phyloP scores from a whole-genome alignment of 2,888 invertebrate genomes.

The Eulithis testata region DNA sequence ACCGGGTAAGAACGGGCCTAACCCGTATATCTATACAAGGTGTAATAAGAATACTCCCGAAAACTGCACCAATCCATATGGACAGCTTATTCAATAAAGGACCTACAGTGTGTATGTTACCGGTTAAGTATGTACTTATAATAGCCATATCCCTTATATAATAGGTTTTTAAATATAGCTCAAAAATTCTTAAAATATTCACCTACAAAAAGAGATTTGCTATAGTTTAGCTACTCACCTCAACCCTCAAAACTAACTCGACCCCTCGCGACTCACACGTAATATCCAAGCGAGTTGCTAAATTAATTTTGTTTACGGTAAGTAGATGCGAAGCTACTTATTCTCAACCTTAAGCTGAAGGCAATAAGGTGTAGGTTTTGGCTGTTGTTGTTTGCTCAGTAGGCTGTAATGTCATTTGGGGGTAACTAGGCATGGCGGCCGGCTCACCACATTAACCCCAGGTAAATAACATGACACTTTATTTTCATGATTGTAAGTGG shows the following conservation, averaged over 20 bases:
- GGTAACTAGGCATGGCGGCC: conserved; percentile 40
- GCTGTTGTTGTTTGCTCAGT: conserved; percentile 28
- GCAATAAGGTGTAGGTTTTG: conserved; percentile 20
- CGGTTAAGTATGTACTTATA: no score
- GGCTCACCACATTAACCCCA: conserved; percentile 43
- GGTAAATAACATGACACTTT: conserved; percentile 43
- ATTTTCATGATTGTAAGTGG: conserved; percentile 41
- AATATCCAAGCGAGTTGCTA: conserved; percentile 35
- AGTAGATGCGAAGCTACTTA: conserved; percentile 8
- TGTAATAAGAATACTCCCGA: no score
- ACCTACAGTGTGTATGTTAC: no score
- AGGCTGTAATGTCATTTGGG: conserved; percentile 34
- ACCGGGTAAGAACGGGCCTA: no score
- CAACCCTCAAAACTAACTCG: conserved; percentile 37
- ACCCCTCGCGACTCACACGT: conserved; percentile 32
- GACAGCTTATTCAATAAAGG: no score
- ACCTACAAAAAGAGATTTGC: conserved; percentile 32
- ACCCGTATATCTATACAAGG: no score
- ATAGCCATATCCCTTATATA: no score
- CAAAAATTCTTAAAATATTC: no score
- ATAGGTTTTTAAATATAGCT: no score
- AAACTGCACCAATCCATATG: no score
- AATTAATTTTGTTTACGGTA: conserved; percentile 43
- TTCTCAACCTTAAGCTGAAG: conserved; percentile 23
- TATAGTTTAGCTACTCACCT: conserved; percentile 18